phyloP scores from a whole-genome alignment of 2,113 vertebrate genomes.

The Herpailurus yagouaroundi region DNA sequence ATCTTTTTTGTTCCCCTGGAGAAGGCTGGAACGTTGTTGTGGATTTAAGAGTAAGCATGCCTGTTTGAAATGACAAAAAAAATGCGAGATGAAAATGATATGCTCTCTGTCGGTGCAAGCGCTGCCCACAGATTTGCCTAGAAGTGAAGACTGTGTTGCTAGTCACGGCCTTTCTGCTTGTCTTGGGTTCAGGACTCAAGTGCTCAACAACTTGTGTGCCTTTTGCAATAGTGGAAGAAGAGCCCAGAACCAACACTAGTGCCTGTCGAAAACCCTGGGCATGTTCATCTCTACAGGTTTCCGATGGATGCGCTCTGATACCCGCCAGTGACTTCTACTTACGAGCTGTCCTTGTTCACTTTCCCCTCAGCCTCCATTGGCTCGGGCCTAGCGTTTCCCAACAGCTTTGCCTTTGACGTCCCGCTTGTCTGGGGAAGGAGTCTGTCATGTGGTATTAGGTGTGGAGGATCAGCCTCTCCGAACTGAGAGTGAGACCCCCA shows the following conservation, averaged over 20 bases:
- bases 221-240: neutral
- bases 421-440: constrained; percentile 32
- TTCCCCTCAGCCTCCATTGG: neutral
- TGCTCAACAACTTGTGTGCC: neutral
- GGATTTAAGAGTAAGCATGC: neutral
- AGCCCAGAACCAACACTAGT: neutral
- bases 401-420: neutral
- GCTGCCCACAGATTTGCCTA: neutral
- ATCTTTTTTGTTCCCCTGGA: neutral
- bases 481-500: constrained; percentile 65
- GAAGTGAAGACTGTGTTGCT: neutral
- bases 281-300: neutral
- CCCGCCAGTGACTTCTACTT: constrained; percentile 46
- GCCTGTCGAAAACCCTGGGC: neutral
- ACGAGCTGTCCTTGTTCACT: neutral
- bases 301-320: neutral
- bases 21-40: neutral
- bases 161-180: neutral
- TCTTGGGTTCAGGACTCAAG: neutral
- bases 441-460: constrained; percentile 52
- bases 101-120: neutral
- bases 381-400: neutral
- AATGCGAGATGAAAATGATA: neutral
- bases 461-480: constrained; percentile 64
- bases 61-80: neutral